Base-by-base conservation (phyloP, 2,113 vertebrate genomes). In the Rana temporaria region DNA sequence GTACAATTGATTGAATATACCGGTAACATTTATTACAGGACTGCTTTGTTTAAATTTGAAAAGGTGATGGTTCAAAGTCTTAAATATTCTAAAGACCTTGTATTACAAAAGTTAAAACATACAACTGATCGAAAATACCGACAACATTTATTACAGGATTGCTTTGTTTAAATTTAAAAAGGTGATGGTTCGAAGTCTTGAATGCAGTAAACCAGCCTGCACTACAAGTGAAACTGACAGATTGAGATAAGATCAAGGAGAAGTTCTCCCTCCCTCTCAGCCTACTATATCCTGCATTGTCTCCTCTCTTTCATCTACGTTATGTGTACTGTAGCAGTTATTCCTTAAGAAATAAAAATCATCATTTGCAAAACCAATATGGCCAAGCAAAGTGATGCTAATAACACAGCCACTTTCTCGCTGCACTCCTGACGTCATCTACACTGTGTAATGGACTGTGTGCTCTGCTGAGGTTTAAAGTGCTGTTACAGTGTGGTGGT, bases 401-500 rank as follows among this genome's bases (percentile, higher is more conserved):
- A 74, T 55, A 74, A 60, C 15, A 18, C 14, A 20, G n/a, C 22
- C 73, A 63, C 57, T 62, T 48, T 76, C 16, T 64, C 34, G n/a
- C 63, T 62, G 30, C 73, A 42, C 38, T 18, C 42, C n/a, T 76
- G 74, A 64, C 60, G 34, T 77, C 38, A 65, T 38, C 59, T 12
- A 42, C 20, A 18, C 34, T 64, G 57, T 64, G 74, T 64, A 64
- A 26, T 77, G 38, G 18, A 64, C 60, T 75, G 30, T 60, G 60
- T 60, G 17, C 32, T 65, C 5, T 38, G 8, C 32, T 64, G 59
- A 63, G 73, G 42, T 48, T 64, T 59, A 59, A 48, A 74, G 56
- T 74, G 71, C 71, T 74, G 32, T 48, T 57, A 53, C 56, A 63
- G 64, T 77, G 60, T 64, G 59, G 24, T 77, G 57, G 42, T 48